Conservation (phyloP, 2,113 vertebrate genomes). For the Lichenostomus cassidix region DNA sequence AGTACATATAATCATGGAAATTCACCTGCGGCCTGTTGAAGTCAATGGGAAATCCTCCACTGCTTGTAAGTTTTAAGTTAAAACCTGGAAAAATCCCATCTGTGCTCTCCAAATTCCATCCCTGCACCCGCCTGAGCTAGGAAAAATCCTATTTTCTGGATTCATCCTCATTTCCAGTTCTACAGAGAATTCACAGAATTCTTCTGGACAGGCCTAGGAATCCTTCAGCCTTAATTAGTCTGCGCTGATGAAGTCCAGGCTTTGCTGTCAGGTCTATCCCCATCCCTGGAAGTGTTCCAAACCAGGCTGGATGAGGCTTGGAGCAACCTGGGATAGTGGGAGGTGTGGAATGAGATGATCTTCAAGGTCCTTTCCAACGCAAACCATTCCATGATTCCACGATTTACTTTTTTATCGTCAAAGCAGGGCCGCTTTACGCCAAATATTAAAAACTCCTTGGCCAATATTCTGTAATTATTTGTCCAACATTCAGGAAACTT, state of each 20-base stretch:
- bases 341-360: not conserved
- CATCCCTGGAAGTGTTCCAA: not conserved
- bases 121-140: not conserved
- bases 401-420: not conserved
- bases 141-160: not conserved
- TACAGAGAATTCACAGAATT: not conserved
- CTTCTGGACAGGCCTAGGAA: not conserved
- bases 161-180: not conserved
- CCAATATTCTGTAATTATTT: not conserved
- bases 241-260: not conserved
- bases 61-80: not conserved
- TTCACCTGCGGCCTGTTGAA: rapidly evolving
- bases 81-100: not conserved
- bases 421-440: not conserved
- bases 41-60: not conserved
- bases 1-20: not conserved
- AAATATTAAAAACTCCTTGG: not conserved
- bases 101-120: not conserved
- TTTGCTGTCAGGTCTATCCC: not conserved
- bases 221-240: not conserved
- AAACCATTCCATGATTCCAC: not conserved
- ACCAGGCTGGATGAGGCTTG: not conserved
- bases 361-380: not conserved
- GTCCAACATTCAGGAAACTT: not conserved
- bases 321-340: not conserved